Conservation (phyloP, 2,797 vertebrate genomes). For the Cirrhinus molitorella region DNA sequence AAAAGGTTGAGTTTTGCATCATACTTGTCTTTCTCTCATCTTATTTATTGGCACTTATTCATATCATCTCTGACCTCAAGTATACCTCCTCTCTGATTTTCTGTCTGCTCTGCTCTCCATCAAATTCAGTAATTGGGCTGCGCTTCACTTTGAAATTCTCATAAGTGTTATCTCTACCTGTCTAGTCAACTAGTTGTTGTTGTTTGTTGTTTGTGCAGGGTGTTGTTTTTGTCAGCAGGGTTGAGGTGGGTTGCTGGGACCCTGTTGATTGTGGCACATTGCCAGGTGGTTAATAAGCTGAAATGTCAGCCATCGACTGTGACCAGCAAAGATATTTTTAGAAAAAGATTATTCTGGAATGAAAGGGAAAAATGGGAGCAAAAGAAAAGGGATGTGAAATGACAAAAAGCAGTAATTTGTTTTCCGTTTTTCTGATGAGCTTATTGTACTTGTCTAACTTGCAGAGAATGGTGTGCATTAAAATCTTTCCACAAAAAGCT, state of each 20-base stretch:
- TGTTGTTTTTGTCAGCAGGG: constrained; percentile 48
- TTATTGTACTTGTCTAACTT: constrained; percentile 6
- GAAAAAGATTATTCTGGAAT: constrained; percentile 35
- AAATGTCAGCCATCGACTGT: constrained; percentile 57
- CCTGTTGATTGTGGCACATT: constrained; percentile 48
- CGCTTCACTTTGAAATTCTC: constrained; percentile 47
- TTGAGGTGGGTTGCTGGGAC: constrained; percentile 46
- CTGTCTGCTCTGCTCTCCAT: background rate
- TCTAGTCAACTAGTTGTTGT: constrained; percentile 31
- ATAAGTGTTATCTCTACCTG: constrained; percentile 39
- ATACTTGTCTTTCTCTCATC: background rate
- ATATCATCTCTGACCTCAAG: constrained; percentile 2
- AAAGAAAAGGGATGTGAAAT: constrained; percentile 18
- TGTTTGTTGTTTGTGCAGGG: constrained; percentile 44
- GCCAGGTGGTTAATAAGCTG: constrained; percentile 69
- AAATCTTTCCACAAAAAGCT: constrained; percentile 3
- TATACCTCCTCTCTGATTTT: constrained; percentile 12
- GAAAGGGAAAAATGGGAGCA: background rate
- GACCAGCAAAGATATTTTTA: constrained; percentile 64
- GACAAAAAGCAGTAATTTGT: background rate
- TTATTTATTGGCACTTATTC: constrained; percentile 1
- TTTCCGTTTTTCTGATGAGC: constrained; percentile 4
- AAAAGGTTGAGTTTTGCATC: constrained; percentile 1
- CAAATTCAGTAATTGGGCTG: constrained; percentile 41
- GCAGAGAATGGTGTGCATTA: background rate